Evolutionary conservation across 1,140 invertebrate species (phyloP).

Genomic region (Gryon sp.): DNA sequence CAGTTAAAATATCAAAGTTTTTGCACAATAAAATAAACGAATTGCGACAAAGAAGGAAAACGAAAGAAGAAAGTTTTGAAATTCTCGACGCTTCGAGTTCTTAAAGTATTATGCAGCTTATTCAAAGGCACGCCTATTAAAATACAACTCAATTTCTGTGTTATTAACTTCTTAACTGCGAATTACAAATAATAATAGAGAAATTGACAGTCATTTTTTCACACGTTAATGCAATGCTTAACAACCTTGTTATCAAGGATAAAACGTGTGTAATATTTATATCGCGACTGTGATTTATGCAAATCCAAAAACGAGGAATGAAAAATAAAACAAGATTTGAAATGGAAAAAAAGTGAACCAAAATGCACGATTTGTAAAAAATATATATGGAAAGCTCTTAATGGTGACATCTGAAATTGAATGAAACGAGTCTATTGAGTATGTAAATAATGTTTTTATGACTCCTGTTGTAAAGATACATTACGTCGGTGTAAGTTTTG

Average conservation of each 20-base stretch:
- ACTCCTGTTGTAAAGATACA: slow-evolving; percentile 4
- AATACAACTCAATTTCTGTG: background rate
- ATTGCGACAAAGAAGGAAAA: background rate
- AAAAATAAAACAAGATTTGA: too few species aligned
- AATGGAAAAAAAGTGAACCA: background rate
- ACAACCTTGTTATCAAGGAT: slow-evolving; percentile 5
- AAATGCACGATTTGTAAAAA: slow-evolving; percentile 2
- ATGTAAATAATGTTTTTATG: slow-evolving; percentile 37
- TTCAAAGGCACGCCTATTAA: slow-evolving; percentile 1
- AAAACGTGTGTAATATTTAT: slow-evolving; percentile 26
- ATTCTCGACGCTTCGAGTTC: slow-evolving; percentile 11
- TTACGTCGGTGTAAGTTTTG: background rate
- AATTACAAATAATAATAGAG: background rate
- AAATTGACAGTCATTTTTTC: slow-evolving; percentile 10
- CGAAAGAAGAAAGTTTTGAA: background rate
- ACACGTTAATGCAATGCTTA: slow-evolving; percentile 1
- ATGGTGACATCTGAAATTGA: background rate
- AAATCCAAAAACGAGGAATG: background rate
- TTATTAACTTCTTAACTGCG: too few species aligned
- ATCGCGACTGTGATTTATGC: slow-evolving; percentile 22
- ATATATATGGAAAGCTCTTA: too few species aligned
- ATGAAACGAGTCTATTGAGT: background rate
- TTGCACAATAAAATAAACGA: background rate
- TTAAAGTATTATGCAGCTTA: slow-evolving; percentile 47
- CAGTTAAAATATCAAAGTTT: slow-evolving; percentile 81